Base-by-base conservation (phyloP, 2,888 invertebrate species). In the Xylota segnis region DNA sequence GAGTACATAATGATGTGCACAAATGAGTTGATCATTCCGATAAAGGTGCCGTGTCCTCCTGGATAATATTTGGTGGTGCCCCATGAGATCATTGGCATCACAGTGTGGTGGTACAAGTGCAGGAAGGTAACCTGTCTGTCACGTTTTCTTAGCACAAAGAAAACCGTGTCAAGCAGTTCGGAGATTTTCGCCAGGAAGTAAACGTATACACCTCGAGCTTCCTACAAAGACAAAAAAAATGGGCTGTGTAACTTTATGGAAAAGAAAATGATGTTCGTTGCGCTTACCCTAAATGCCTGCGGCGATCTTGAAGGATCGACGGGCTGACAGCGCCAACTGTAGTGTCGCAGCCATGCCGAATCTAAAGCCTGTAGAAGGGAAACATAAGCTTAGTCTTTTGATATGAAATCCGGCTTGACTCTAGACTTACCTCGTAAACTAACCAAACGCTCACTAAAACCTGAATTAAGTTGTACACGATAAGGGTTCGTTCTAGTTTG, bases 1-100 rank as follows among this genome's bases (percentile, higher is more conserved):
- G 95, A 93, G 91, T 98, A 98, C 98, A 98, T 98, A 88, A 98
- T 94, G 88, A 98, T 96, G 90, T 98, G 98, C 16, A 98, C 98
- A 89, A 98, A 98, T 2, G 98, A 97, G 93, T 98, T 98, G 88
- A 98, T 95, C 83, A 97, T 89, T 74, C 92, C 92, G 89, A 97
- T 97, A 90, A 97, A 96, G 2, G 98, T 97, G 29, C 97, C 97
- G 92, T 98, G 98, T 0, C 97, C 97, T 66, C 97, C 97, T 75
- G 95, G 94, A 90, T 94, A 96, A 91, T 97, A 98, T 92, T 97
- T 97, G 12, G 97, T 96, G 12, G 96, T 96, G 56, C 97, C 97
- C 98, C 98, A 98, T 68, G 97, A 96, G 89, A 97, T 95, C 94
- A 97, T 94, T 1, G 98, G 98, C 98, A 98, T 98, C 54, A 97